These are phyloP conservation scores for Eupithecia subumbrata DNA, from an alignment of 2,888 invertebrate species.

Conservation along the genomic window DNA sequence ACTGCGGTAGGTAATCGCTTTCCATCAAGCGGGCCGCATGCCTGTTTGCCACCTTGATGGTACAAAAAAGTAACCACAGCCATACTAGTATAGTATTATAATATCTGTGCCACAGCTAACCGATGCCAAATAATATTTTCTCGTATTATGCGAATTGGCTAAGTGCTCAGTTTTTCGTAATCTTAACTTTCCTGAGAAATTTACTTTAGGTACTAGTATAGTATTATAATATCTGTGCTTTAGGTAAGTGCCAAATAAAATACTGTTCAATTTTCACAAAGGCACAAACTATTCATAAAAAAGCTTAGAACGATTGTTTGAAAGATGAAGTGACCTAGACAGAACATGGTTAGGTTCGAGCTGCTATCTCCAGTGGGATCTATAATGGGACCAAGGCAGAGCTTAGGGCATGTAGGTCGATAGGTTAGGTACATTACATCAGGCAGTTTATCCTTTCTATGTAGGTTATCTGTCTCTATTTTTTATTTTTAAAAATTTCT, in stretches of 20 bases:
- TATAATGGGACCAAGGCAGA: slow-evolving; percentile 28
- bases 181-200: neutral
- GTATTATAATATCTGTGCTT: too few relatives aligned
- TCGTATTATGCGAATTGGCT: neutral
- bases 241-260: neutral
- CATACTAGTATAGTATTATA: too few relatives aligned
- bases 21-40: too few relatives aligned
- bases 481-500: neutral
- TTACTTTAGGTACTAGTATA: neutral
- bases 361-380: slow-evolving; percentile 30
- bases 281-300: neutral
- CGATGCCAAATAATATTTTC: neutral
- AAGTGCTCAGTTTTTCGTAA: neutral
- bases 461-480: neutral
- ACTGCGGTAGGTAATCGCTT: too few relatives aligned
- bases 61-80: neutral
- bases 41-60: too few relatives aligned
- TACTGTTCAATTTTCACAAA: neutral
- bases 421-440: slow-evolving; percentile 23
- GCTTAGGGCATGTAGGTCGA: slow-evolving; percentile 34
- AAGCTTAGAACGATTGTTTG: neutral
- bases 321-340: slow-evolving; percentile 26
- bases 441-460: neutral
- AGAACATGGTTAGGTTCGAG: slow-evolving; percentile 6
- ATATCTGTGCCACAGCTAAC: too few relatives aligned